Conservation (phyloP, 2,113 vertebrate species). For the Notechis scutatus region DNA sequence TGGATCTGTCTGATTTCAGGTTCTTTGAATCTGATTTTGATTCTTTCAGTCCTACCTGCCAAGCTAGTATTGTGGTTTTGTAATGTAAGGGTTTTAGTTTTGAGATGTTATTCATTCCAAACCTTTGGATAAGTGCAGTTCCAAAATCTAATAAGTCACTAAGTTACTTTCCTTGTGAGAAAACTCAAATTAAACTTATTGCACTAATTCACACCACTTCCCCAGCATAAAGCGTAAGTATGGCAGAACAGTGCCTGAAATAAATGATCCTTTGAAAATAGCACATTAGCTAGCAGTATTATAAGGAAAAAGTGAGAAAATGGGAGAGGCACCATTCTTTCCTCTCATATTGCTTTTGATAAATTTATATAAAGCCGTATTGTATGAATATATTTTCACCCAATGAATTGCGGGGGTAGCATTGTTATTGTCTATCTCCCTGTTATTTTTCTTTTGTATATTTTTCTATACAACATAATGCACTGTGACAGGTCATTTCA, state of each 20-base stretch:
- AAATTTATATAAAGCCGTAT: slow-evolving; percentile 13
- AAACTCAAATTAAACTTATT: slow-evolving; percentile 18
- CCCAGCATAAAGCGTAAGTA: not conserved
- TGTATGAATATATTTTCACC: slow-evolving; percentile 14
- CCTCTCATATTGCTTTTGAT: not conserved
- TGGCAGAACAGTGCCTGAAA: slow-evolving; percentile 4
- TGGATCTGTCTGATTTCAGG: not conserved
- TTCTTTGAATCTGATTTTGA: not conserved
- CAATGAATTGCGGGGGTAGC: slow-evolving; percentile 21
- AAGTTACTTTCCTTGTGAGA: not conserved
- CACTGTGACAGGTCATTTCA: slow-evolving; percentile 65
- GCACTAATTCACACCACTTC: not conserved
- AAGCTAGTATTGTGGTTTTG: not conserved
- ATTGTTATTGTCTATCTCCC: slow-evolving; percentile 3
- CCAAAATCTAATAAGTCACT: slow-evolving; percentile 9
- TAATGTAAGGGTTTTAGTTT: not conserved
- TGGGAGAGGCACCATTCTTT: not conserved
- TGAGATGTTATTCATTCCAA: not conserved
- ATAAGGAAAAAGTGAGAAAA: not conserved
- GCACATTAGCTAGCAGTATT: not conserved
- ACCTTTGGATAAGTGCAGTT: not conserved
- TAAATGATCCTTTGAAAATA: not conserved
- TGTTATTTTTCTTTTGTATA: slow-evolving; percentile 32
- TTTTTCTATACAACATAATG: slow-evolving; percentile 44
- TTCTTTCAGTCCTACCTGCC: not conserved